phyloP scores from a whole-genome alignment of 2,888 invertebrate species.

The Leucophenga maculata region DNA sequence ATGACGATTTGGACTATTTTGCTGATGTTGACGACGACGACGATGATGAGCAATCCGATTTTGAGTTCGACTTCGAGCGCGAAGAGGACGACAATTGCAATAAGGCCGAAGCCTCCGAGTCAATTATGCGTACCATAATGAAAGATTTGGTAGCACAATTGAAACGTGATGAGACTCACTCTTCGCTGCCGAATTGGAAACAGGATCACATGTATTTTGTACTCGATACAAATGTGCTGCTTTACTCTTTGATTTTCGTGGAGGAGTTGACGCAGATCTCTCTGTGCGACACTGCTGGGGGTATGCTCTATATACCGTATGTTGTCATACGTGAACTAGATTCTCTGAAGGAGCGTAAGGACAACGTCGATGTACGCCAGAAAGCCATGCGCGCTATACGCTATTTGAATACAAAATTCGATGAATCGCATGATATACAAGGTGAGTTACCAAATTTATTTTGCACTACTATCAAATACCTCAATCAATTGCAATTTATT shows the following conservation, averaged over 20 bases:
- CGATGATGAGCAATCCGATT: neutral
- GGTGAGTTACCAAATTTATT: constrained; percentile 44
- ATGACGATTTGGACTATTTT: neutral
- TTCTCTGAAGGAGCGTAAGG: constrained; percentile 68
- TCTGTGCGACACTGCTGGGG: constrained; percentile 57
- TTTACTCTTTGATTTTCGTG: constrained; percentile 70
- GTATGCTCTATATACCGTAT: constrained; percentile 73
- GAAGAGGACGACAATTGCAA: neutral
- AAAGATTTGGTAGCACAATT: constrained; percentile 34
- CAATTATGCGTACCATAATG: neutral
- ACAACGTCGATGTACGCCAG: constrained; percentile 41
- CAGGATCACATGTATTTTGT: constrained; percentile 69
- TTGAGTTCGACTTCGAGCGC: neutral
- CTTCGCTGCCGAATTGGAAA: constrained; percentile 56
- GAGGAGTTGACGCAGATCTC: constrained; percentile 64
- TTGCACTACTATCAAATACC: too few species aligned
- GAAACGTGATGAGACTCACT: constrained; percentile 48
- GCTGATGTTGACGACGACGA: neutral
- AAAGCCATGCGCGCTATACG: constrained; percentile 61
- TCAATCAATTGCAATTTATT: too few species aligned
- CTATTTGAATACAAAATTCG: constrained; percentile 60
- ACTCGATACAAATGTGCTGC: constrained; percentile 74
- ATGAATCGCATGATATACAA: constrained; percentile 49
- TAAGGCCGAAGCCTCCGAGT: neutral
- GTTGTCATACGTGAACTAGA: constrained; percentile 75